Percentiles rank a stretch among this genome's conserved stretches.
Evolutionary conservation across 1,140 invertebrate genomes (phyloP).

Genomic region (Latrodectus geometricus): DNA sequence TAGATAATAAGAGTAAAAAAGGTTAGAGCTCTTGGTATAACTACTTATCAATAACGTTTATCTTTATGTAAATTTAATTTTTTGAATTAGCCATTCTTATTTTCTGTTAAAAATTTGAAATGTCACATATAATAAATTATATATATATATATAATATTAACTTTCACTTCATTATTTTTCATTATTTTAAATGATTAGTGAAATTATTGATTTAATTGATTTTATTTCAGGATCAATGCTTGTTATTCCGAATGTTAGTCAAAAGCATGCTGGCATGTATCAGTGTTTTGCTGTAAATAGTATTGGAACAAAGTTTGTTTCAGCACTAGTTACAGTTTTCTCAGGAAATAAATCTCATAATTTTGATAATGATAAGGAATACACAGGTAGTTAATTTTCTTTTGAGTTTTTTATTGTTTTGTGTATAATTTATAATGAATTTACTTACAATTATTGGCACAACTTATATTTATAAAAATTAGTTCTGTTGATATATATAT

Average conservation of each 20-base stretch:
- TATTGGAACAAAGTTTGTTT: conserved; percentile 76
- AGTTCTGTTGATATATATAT: too few relatives aligned
- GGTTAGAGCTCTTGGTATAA: background rate
- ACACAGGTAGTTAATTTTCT: conserved; percentile 26
- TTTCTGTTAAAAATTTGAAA: too few relatives aligned
- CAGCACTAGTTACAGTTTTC: conserved; percentile 51
- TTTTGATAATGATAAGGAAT: conserved; percentile 15
- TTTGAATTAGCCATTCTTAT: too few relatives aligned
- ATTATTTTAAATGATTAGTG: too few relatives aligned
- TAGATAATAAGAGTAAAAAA: conserved; percentile 21
- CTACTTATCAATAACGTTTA: too few relatives aligned
- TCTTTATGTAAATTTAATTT: too few relatives aligned
- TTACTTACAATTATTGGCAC: too few relatives aligned
- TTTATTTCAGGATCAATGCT: conserved; percentile 70
- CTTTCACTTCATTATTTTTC: too few relatives aligned
- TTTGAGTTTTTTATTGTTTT: background rate
- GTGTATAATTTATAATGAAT: background rate
- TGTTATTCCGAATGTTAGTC: conserved; percentile 79
- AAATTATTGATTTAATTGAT: too few relatives aligned
- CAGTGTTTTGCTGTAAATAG: conserved; percentile 80
- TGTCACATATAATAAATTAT: too few relatives aligned
- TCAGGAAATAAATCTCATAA: conserved; percentile 38
- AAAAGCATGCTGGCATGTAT: conserved; percentile 86
- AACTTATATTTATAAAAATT: too few relatives aligned
- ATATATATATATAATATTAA: too few relatives aligned